phyloP scores from a whole-genome alignment of 2,888 invertebrate species.

The Dermolepida albohirtum region DNA sequence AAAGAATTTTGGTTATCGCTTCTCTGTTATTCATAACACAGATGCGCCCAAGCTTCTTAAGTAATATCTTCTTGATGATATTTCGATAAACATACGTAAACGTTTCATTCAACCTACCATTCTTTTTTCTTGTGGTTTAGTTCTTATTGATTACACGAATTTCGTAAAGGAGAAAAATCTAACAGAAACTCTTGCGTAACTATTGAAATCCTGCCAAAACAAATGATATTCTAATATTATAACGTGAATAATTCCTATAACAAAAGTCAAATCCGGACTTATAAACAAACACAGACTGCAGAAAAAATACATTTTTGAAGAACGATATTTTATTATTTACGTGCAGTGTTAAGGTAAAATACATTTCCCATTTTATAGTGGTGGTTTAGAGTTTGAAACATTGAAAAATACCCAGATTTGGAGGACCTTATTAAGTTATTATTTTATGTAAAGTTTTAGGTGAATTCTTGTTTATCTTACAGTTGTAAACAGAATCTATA shows the following conservation, averaged over 20 bases:
- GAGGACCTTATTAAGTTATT: no score
- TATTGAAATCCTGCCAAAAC: constrained; percentile 42
- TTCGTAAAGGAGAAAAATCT: constrained; percentile 31
- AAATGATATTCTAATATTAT: constrained; percentile 41
- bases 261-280: constrained; percentile 39
- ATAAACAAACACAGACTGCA: constrained; percentile 35
- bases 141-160: constrained; percentile 36
- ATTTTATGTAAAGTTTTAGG: no score
- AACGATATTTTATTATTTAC: constrained; percentile 19
- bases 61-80: constrained; percentile 37
- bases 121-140: constrained; percentile 28
- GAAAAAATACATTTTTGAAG: constrained; percentile 30
- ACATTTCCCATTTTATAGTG: background rate
- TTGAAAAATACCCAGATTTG: no score
- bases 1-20: constrained; percentile 28
- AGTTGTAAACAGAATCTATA: no score
- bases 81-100: constrained; percentile 38
- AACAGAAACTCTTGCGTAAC: constrained; percentile 38
- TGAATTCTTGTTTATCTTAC: no score
- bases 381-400: no score
- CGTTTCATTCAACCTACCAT: constrained; percentile 37
- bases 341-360: background rate
- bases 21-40: constrained; percentile 37
- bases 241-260: constrained; percentile 38
- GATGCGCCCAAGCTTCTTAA: constrained; percentile 38